These are phyloP conservation scores for Amblyjoppa fuscipennis DNA, from an alignment of 2,888 invertebrate species.

Conservation along the genomic window DNA sequence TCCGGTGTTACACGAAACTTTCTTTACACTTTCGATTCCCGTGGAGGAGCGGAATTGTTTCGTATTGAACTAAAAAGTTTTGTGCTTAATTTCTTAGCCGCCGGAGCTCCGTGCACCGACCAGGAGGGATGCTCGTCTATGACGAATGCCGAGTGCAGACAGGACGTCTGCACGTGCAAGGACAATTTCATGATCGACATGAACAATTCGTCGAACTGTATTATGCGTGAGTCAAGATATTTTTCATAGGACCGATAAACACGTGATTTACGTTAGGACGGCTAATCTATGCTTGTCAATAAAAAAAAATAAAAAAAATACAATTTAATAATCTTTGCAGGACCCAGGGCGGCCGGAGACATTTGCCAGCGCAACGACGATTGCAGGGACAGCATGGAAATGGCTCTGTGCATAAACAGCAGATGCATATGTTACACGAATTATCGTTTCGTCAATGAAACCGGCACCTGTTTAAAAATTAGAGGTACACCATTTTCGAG, in stretches of 20 bases:
- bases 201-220: slow-evolving; percentile 77
- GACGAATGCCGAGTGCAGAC: slow-evolving; percentile 75
- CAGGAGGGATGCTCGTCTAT: slow-evolving; percentile 71
- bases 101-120: slow-evolving; percentile 70
- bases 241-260: neutral
- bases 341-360: slow-evolving; percentile 71
- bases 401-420: slow-evolving; percentile 72
- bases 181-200: slow-evolving; percentile 74
- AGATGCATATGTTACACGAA: slow-evolving; percentile 72
- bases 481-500: slow-evolving; percentile 67
- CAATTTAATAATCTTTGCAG: slow-evolving; percentile 61
- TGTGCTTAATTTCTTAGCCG: slow-evolving; percentile 63
- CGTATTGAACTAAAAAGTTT: neutral
- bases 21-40: neutral
- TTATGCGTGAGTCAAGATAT: slow-evolving; percentile 72
- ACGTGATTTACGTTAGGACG: neutral
- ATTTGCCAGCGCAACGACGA: slow-evolving; percentile 75
- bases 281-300: neutral
- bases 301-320: no score
- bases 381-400: slow-evolving; percentile 73
- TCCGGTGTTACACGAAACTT: no score
- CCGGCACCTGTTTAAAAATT: slow-evolving; percentile 69
- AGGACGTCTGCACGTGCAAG: slow-evolving; percentile 75
- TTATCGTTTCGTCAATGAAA: slow-evolving; percentile 72
- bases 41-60: neutral